Evolutionary conservation across 2,888 invertebrate genomes (phyloP).

Genomic region (Cephus runcator): DNA sequence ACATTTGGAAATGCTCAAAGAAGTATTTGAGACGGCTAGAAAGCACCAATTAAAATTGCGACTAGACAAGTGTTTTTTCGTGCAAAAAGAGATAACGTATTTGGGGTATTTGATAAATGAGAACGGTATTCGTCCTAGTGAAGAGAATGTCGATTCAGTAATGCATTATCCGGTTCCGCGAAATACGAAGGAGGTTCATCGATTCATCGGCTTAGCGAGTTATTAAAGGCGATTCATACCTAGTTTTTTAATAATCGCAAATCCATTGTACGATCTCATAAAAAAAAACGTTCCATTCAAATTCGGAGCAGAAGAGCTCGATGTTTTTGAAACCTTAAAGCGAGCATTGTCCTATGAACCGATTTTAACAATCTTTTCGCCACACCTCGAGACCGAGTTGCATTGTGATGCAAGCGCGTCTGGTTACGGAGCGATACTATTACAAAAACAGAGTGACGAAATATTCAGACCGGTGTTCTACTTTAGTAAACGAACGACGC

Average conservation of each 20-base stretch:
- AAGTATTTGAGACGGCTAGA: no score
- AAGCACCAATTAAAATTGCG: no score
- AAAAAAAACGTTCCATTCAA: slow-evolving; percentile 24
- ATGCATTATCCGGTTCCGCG: no score
- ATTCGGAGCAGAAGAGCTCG: slow-evolving; percentile 23
- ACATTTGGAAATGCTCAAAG: no score
- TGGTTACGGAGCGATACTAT: slow-evolving; percentile 29
- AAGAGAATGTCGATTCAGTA: no score
- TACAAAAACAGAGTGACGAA: slow-evolving; percentile 28
- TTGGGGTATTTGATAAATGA: no score
- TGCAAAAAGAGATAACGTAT: no score
- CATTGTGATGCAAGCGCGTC: slow-evolving; percentile 36
- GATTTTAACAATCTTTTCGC: slow-evolving; percentile 28
- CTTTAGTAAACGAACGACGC: slow-evolving; percentile 36
- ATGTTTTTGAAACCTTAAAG: slow-evolving; percentile 24
- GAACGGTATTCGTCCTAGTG: no score
- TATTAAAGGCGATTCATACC: slow-evolving; percentile 32
- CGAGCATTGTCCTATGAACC: slow-evolving; percentile 14
- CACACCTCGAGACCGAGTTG: slow-evolving; percentile 27
- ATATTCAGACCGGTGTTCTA: slow-evolving; percentile 31
- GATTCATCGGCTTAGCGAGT: slow-evolving; percentile 19
- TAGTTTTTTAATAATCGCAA: slow-evolving; percentile 25
- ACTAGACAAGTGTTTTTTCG: no score
- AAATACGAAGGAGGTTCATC: no score
- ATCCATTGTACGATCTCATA: slow-evolving; percentile 29